Conservation (phyloP, 1,140 invertebrate species). For the Oreohelix idahoensis region DNA sequence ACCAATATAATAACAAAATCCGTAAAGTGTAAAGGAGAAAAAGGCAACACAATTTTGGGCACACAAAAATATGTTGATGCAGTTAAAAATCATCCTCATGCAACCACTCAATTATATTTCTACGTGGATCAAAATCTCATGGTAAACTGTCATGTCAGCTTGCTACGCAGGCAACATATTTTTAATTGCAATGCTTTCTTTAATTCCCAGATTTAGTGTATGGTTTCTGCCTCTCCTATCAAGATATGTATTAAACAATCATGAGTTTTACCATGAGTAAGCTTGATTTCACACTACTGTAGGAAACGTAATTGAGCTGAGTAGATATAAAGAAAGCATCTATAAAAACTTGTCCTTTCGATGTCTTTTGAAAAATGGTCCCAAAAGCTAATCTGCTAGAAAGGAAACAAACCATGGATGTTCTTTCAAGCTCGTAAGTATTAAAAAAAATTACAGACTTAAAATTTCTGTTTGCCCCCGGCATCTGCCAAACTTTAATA, state of each 20-base stretch:
- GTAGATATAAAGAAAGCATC: neutral
- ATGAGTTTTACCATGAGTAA: neutral
- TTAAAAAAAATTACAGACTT: neutral
- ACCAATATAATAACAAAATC: neutral
- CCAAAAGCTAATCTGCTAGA: neutral
- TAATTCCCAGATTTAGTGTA: too few species aligned
- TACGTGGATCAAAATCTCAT: neutral
- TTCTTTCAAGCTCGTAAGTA: conserved; percentile 14
- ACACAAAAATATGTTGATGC: too few species aligned
- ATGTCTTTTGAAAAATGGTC: neutral
- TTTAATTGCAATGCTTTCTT: too few species aligned
- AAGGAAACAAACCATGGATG: conserved; percentile 2
- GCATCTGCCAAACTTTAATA: too few species aligned
- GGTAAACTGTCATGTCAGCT: neutral
- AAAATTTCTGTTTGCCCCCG: too few species aligned
- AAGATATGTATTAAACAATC: neutral
- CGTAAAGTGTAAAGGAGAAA: too few species aligned
- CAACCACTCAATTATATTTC: too few species aligned
- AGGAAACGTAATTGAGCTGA: neutral
- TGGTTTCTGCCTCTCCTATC: neutral
- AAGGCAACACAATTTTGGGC: too few species aligned
- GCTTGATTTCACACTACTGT: neutral
- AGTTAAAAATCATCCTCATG: too few species aligned
- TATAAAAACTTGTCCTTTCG: neutral
- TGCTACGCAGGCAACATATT: too few species aligned